Conservation (phyloP, 2,888 invertebrate genomes). For the Bruchidius siliquastri region DNA sequence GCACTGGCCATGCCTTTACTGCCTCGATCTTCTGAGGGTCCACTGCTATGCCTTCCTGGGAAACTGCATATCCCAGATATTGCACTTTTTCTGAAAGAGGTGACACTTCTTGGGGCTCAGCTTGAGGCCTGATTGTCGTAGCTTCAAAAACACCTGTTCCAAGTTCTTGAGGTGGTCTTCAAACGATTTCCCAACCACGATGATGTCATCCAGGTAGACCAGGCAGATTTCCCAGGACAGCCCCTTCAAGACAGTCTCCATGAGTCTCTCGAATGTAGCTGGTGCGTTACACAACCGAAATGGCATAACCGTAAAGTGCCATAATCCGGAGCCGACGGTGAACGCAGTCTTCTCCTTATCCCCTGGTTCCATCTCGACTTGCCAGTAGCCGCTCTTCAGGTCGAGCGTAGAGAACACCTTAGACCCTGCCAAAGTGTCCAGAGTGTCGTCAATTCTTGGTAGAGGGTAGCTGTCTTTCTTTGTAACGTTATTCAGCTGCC, state of each 20-base stretch:
- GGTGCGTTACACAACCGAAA: too few species aligned
- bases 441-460: too few species aligned
- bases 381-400: background rate
- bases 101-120: background rate
- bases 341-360: background rate
- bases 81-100: too few species aligned
- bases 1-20: too few species aligned
- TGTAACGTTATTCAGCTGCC: too few species aligned
- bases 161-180: conserved; percentile 8
- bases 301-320: background rate
- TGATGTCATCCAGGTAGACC: conserved; percentile 8
- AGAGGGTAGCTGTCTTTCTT: background rate
- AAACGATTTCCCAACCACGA: conserved; percentile 5
- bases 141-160: conserved; percentile 1
- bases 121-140: background rate
- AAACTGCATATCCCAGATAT: too few species aligned
- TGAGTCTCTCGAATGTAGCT: too few species aligned
- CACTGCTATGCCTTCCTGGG: too few species aligned
- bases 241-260: background rate
- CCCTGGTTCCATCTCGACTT: background rate
- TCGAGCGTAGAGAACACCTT: background rate
- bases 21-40: too few species aligned
- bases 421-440: background rate
- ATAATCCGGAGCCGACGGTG: background rate
- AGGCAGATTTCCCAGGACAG: too few species aligned